Base-by-base conservation (phyloP, 2,113 vertebrate species). In the Cavia porcellus region DNA sequence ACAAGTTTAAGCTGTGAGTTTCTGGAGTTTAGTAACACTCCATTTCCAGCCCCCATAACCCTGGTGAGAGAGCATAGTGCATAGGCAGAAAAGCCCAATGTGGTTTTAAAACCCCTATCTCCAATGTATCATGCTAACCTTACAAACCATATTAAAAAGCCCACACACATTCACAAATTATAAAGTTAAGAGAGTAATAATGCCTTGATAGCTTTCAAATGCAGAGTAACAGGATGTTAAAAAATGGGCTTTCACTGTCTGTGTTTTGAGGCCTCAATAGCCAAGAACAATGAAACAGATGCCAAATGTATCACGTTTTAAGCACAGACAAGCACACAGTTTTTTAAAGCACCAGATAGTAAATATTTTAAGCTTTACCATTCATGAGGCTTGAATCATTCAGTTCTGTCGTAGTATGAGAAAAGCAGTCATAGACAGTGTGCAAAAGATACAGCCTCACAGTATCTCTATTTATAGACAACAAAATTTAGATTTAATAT, bases 121-220 rank as follows among this genome's bases (percentile, higher is more conserved):
- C 90, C 28, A 13, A 13, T 62, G 12, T 22, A 42, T 35, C 81
- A 85, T 22, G 42, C 25, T 10, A 82, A 95, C 30, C 52, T 95
- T 82, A 92, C 5, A 92, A 85, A 10, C 35, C 59, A 59, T 55
- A 59, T 25, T 96, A 62, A 90, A 64, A 75, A 80, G 61, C 84
- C 12, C 22, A 68, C 25, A 22, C 0, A 55, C 7, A 97, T 83
- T 90, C 86, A 1, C 25, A 5, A 19, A 72, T 92, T 70, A 87
- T 89, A 95, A 97, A 96, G n/a, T 87, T 88, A 92, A 98, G 42
- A 75, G 0, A 17, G 32, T 55, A 80, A 38, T 28, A 62, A 3
- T 55, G 1, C 47, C 90, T 81, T 92, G 25, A 62, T 30, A 86
- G 0, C 25, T 97, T 95, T 90, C 19, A 77, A 52, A 38, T 32